phyloP scores from a whole-genome alignment of 1,140 invertebrate species.

The Calephelis virginiensis region DNA sequence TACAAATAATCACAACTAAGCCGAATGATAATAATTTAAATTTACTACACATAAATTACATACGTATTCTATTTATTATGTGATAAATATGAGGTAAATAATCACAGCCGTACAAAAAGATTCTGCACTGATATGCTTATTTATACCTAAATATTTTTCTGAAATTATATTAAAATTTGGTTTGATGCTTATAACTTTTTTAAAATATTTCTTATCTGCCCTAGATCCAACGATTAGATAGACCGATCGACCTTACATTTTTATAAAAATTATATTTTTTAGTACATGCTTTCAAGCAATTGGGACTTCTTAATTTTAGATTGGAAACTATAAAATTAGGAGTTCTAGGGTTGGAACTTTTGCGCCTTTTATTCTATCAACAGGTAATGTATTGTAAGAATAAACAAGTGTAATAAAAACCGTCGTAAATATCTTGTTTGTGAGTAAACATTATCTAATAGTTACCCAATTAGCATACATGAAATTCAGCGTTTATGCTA shows the following conservation, averaged over 20 bases:
- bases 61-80: conserved; percentile 36
- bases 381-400: no score
- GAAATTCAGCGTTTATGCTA: no score
- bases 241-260: neutral
- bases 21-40: neutral
- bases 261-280: neutral
- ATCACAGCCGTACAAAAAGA: conserved; percentile 42
- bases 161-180: conserved; percentile 29
- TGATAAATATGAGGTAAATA: conserved; percentile 38
- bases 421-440: no score
- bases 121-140: conserved; percentile 36
- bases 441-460: no score
- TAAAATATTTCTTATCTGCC: neutral
- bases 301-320: no score
- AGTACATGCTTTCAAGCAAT: no score
- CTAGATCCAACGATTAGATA: neutral
- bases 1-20: conserved; percentile 16
- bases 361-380: no score
- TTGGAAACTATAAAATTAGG: no score
- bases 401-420: no score
- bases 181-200: conserved; percentile 22
- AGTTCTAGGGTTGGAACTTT: no score
- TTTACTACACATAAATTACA: conserved; percentile 17
- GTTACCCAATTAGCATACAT: no score
- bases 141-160: conserved; percentile 22